Percentiles rank a stretch among this genome's conserved stretches.
phyloP scores from a whole-genome alignment of 2,113 vertebrate species.

The Paralichthys olivaceus region DNA sequence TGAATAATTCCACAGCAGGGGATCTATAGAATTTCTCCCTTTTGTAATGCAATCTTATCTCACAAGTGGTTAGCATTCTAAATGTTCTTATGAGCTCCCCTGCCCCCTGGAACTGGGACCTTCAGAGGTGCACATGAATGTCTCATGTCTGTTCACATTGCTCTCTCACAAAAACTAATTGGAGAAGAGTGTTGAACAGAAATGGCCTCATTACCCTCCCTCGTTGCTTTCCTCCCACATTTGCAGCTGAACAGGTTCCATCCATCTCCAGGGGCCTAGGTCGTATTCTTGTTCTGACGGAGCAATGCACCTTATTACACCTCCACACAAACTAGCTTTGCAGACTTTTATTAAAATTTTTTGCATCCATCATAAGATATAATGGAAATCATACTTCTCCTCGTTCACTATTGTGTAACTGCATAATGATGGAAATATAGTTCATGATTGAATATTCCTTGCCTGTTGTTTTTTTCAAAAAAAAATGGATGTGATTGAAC shows the following conservation, averaged over 20 bases:
- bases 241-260: conserved; percentile 8
- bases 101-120: too few relatives aligned
- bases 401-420: background rate
- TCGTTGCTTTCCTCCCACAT: conserved; percentile 3
- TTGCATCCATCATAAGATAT: conserved; percentile 20
- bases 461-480: background rate
- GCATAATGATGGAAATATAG: conserved; percentile 8
- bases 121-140: background rate
- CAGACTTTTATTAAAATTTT: conserved; percentile 21
- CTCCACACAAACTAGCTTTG: background rate
- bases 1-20: too few relatives aligned
- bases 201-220: conserved; percentile 7
- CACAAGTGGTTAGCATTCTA: too few relatives aligned
- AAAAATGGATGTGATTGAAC: background rate
- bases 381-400: conserved; percentile 20
- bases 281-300: conserved; percentile 7
- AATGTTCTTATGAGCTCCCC: too few relatives aligned
- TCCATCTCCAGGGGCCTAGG: background rate
- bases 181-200: background rate
- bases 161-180: background rate
- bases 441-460: background rate
- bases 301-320: background rate
- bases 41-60: too few relatives aligned
- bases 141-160: background rate
- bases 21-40: too few relatives aligned